These are phyloP conservation scores for Anoplolepis gracilipes DNA, from an alignment of 1,140 invertebrate genomes.

Conservation along the genomic window DNA sequence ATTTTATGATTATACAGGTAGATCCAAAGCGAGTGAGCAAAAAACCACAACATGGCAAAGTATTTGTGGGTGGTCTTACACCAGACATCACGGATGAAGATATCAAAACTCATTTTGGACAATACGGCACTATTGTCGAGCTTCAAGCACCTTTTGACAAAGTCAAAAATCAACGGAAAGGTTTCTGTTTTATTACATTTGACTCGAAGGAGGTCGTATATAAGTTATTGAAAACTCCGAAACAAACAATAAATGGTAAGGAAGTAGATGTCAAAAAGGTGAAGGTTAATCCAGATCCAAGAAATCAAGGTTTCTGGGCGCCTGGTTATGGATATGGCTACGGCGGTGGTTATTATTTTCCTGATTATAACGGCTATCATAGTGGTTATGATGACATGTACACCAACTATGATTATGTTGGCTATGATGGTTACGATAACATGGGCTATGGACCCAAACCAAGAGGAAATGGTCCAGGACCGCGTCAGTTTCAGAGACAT, in stretches of 20 bases:
- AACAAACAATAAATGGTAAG: constrained; percentile 89
- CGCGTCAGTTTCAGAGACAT: constrained; percentile 86
- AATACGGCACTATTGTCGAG: constrained; percentile 89
- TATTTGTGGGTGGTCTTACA: constrained; percentile 90
- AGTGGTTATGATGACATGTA: constrained; percentile 84
- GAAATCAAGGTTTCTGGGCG: constrained; percentile 83
- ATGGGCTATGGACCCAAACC: constrained; percentile 83
- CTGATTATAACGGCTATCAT: constrained; percentile 84
- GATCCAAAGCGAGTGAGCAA: constrained; percentile 89
- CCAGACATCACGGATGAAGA: constrained; percentile 89
- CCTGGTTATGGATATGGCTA: constrained; percentile 85
- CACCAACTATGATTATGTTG: constrained; percentile 82
- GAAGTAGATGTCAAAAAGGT: constrained; percentile 88
- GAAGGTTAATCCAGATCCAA: constrained; percentile 85
- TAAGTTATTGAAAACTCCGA: constrained; percentile 88
- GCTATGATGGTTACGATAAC: constrained; percentile 83
- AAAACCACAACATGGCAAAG: constrained; percentile 88
- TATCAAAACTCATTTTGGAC: constrained; percentile 88
- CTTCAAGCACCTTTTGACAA: constrained; percentile 91
- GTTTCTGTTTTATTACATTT: constrained; percentile 90
- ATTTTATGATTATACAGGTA: constrained; percentile 78
- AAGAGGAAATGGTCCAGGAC: constrained; percentile 83
- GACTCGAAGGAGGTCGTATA: constrained; percentile 88
- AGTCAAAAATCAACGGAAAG: constrained; percentile 89
- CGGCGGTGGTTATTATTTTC: constrained; percentile 84